Conservation (phyloP, 2,113 vertebrate species). For the Cyanoderma ruficeps region DNA sequence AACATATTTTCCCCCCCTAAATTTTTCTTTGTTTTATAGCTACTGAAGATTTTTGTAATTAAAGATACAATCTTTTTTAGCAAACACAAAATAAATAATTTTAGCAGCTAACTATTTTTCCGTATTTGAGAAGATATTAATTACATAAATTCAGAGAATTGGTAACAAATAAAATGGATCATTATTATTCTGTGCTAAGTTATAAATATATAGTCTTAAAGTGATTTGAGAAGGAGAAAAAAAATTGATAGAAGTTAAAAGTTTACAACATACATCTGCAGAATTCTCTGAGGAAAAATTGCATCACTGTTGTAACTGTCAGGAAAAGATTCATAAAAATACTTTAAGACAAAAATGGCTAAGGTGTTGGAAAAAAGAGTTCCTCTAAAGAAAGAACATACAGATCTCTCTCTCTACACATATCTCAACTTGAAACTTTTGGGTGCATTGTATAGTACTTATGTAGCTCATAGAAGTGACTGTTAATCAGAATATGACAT, state of each 20-base stretch:
- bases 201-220: background rate
- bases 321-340: constrained; percentile 15
- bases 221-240: background rate
- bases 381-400: background rate
- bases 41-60: background rate
- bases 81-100: background rate
- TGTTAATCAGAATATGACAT: background rate
- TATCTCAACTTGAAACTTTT: constrained; percentile 24
- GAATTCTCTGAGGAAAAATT: constrained; percentile 8
- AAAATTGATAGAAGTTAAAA: background rate
- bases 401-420: background rate
- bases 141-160: background rate
- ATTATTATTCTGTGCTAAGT: background rate
- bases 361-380: background rate
- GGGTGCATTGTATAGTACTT: background rate
- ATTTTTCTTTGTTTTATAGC: background rate
- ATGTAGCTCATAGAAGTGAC: background rate
- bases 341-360: background rate
- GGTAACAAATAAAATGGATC: background rate
- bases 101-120: background rate
- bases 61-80: background rate
- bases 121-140: background rate
- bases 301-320: background rate
- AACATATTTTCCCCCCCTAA: accelerated
- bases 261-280: background rate